Percentiles rank a stretch among this genome's conserved stretches.
phyloP scores from a whole-genome alignment of 2,888 invertebrate genomes.

The Ophion slaviceki region DNA sequence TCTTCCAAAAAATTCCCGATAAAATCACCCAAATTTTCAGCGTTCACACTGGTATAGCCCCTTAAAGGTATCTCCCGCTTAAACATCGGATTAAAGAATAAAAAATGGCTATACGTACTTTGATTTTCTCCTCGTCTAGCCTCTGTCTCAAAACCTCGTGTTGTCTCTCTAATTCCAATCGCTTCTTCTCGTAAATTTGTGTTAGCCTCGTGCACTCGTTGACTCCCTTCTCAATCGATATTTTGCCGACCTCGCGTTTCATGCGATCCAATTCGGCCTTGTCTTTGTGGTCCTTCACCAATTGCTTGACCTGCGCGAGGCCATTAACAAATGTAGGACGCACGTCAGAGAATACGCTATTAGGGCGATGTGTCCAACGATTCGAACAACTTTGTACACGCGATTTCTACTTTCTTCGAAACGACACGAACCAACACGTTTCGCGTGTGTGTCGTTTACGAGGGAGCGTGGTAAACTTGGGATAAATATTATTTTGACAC shows the following conservation, averaged over 20 bases:
- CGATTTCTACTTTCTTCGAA: too few relatives aligned
- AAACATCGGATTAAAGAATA: not conserved
- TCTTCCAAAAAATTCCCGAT: too few relatives aligned
- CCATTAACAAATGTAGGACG: not conserved
- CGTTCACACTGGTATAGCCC: too few relatives aligned
- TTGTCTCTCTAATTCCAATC: conserved; percentile 90
- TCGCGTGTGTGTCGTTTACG: too few relatives aligned
- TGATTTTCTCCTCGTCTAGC: conserved; percentile 88
- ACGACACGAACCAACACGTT: too few relatives aligned
- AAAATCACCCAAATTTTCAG: too few relatives aligned
- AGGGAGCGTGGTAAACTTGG: too few relatives aligned
- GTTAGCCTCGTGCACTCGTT: conserved; percentile 93
- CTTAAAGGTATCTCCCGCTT: not conserved
- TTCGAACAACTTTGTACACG: too few relatives aligned
- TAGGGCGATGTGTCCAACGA: too few relatives aligned
- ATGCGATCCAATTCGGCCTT: conserved; percentile 95
- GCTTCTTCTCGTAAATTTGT: conserved; percentile 90
- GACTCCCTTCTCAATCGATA: conserved; percentile 95
- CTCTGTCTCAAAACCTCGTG: conserved; percentile 91
- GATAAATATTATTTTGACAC: conserved; percentile 74
- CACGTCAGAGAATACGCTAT: not conserved
- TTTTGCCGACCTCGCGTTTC: conserved; percentile 92
- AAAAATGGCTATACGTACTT: conserved; percentile 83
- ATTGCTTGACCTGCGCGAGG: conserved; percentile 87
- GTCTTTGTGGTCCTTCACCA: conserved; percentile 94